These are phyloP conservation scores for Sinonovacula constricta DNA, from an alignment of 1,140 invertebrate species.

Conservation along the genomic window DNA sequence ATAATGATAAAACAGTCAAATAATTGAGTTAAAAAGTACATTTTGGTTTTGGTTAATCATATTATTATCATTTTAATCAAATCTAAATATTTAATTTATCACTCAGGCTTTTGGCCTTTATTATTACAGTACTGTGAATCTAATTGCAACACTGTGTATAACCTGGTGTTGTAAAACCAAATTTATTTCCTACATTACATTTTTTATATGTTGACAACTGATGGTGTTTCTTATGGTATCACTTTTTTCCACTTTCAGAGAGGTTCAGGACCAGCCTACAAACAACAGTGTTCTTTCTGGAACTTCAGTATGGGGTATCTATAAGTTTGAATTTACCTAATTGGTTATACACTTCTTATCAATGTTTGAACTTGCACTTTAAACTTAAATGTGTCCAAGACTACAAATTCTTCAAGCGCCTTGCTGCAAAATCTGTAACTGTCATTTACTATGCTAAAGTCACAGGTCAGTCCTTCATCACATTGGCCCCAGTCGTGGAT, in stretches of 20 bases:
- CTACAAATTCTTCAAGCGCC: not conserved
- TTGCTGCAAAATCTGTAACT: not conserved
- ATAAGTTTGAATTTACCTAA: no score
- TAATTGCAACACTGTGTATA: no score
- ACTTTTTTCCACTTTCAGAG: not conserved
- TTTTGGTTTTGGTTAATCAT: not conserved
- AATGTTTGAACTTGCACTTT: not conserved
- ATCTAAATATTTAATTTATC: not conserved
- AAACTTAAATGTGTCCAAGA: not conserved
- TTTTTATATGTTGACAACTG: not conserved
- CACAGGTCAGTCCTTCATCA: not conserved
- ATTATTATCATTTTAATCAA: not conserved
- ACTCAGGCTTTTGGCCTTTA: no score
- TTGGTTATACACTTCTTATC: no score
- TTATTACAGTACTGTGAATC: no score
- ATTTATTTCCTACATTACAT: no score
- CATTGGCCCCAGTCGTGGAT: not conserved
- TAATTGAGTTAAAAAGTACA: not conserved
- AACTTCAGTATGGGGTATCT: conserved; percentile 64
- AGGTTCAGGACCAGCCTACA: not conserved
- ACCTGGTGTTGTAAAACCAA: no score
- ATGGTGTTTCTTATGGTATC: not conserved
- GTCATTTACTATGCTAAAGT: not conserved
- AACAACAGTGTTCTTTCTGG: conserved; percentile 64
- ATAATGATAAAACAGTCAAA: no score